Conservation (phyloP, 2,113 vertebrate genomes). For the Spea bombifrons region DNA sequence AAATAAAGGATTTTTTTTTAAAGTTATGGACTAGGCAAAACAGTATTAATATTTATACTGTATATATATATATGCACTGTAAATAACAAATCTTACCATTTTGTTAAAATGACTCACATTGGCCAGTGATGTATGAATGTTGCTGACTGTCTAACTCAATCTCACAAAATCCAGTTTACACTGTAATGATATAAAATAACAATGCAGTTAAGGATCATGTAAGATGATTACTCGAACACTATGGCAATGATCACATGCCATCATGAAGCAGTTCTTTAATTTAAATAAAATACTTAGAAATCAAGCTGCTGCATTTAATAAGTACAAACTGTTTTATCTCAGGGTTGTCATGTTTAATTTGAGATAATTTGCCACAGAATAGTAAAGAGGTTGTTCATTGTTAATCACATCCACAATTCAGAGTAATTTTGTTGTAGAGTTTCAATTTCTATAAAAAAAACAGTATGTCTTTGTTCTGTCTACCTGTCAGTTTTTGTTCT, state of each 20-base stretch:
- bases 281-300: neutral
- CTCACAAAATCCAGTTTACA: neutral
- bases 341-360: neutral
- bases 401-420: neutral
- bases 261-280: neutral
- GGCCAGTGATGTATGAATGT: no score
- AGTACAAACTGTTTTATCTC: neutral
- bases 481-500: neutral
- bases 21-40: no score
- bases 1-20: no score
- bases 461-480: constrained; percentile 1
- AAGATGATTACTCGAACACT: neutral
- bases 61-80: no score
- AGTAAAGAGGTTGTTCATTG: neutral
- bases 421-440: neutral
- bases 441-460: constrained; percentile 1
- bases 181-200: neutral
- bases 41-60: no score
- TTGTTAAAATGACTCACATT: no score
- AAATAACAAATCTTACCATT: no score
- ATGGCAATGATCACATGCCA: neutral
- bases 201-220: neutral
- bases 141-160: no score
- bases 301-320: neutral
- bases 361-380: neutral